Base-by-base conservation (phyloP, 2,797 vertebrate species). In the Botia almorhae region DNA sequence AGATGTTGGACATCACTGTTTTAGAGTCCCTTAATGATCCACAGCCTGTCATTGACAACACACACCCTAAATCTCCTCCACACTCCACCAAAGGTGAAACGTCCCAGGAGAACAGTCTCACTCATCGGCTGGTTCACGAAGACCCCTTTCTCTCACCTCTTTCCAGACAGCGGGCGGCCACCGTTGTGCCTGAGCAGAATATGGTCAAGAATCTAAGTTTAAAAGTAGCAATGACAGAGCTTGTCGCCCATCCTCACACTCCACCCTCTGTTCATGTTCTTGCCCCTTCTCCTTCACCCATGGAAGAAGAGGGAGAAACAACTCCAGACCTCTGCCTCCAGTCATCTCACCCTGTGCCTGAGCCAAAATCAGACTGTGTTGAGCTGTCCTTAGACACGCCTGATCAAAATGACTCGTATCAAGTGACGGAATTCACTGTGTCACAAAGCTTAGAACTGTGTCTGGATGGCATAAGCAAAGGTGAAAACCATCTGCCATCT, bases 121-220 rank as follows among this genome's bases (percentile, higher is more conserved):
- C 11, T 23, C 56, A 71, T 0, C 51, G 72, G 16, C 5, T 19
- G 17, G 23, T 8, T n/a, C 83, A 89, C 5, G 67, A 85, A 0
- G 90, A 90, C 21, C 91, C 91, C 43, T 84, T 89, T 29, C 93
- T 92, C 75, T 85, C 91, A 29, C 89, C 92, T 4, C 91, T 94
- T 16, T 94, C 95, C 0, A 93, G 93, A 73, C 88, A 96, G 14
- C 93, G 93, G 85, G 95, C 95, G 2, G 96, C 96, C 46, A 94
- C 94, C 0, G 91, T 96, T n/a, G 93, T 96, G 87, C 92, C 93
- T 7, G 95, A 96, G 33, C 86, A 95, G 81, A 92, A 85, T 0
- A 76, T 81, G 17, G 21, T 21, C 55, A 93, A 95, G 88, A 94
- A 92, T 73, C 89, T 93, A 0, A 3, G 2, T 7, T 65, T 85